These are phyloP conservation scores for Hypena proboscidalis DNA, from an alignment of 2,888 invertebrate genomes.

Conservation along the genomic window DNA sequence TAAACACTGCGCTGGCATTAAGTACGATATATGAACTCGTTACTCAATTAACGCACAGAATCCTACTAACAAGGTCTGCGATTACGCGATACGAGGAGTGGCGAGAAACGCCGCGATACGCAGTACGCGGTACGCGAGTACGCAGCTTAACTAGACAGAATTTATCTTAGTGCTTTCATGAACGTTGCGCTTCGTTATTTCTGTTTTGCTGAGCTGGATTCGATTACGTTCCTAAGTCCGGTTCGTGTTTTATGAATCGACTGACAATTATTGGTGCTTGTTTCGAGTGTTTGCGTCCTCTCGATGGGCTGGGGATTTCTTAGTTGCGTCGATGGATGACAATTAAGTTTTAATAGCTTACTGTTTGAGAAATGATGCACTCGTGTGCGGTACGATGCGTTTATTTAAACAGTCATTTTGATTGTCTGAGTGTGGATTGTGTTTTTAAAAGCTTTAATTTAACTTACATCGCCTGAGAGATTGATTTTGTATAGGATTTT, in stretches of 20 bases:
- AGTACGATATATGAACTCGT: slow-evolving; percentile 54
- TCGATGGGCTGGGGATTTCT: background rate
- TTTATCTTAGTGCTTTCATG: slow-evolving; percentile 70
- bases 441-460: too few relatives aligned
- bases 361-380: background rate
- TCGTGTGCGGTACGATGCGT: background rate
- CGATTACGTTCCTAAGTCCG: slow-evolving; percentile 34
- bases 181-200: slow-evolving; percentile 50
- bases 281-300: slow-evolving; percentile 11
- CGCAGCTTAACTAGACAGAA: slow-evolving; percentile 53
- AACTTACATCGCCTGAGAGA: too few relatives aligned
- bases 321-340: slow-evolving; percentile 4
- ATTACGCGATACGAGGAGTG: slow-evolving; percentile 44
- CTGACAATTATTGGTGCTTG: slow-evolving; percentile 36
- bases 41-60: slow-evolving; percentile 67
- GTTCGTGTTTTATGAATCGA: slow-evolving; percentile 34
- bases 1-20: slow-evolving; percentile 35
- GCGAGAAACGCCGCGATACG: slow-evolving; percentile 51
- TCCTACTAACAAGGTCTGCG: slow-evolving; percentile 64
- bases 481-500: too few relatives aligned
- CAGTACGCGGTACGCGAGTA: slow-evolving; percentile 39
- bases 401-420: background rate
- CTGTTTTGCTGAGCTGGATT: slow-evolving; percentile 31
- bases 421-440: too few relatives aligned
- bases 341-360: slow-evolving; percentile 1